Percentiles rank a stretch among this genome's conserved stretches.
phyloP scores from a whole-genome alignment of 1,140 invertebrate genomes.

The Drosophila pallidifrons region DNA sequence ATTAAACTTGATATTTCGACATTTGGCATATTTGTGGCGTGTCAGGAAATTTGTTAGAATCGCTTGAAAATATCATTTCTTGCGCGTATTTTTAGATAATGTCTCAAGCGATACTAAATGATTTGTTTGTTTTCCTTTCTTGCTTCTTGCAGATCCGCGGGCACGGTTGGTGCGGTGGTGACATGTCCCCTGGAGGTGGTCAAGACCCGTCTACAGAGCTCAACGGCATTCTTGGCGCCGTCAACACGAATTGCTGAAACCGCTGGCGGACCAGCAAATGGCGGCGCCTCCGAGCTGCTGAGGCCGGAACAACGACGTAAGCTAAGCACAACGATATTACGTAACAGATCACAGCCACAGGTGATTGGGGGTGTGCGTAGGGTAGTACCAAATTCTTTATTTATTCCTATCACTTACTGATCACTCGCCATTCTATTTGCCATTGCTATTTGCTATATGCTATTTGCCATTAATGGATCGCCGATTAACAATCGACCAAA shows the following conservation, averaged over 20 bases:
- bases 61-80: background rate
- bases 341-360: slow-evolving; percentile 85
- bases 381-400: slow-evolving; percentile 83
- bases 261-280: slow-evolving; percentile 71
- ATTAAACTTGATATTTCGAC: slow-evolving; percentile 8
- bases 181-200: slow-evolving; percentile 99
- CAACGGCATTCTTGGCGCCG: slow-evolving; percentile 89
- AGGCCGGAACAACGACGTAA: slow-evolving; percentile 84
- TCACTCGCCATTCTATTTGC: slow-evolving; percentile 10
- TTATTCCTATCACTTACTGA: slow-evolving; percentile 43
- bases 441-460: slow-evolving; percentile 24
- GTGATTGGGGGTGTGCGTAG: slow-evolving; percentile 85
- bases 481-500: background rate
- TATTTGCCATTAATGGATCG: slow-evolving; percentile 14
- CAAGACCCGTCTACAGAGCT: slow-evolving; percentile 98
- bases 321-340: slow-evolving; percentile 85
- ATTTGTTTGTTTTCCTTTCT: slow-evolving; percentile 15
- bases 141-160: slow-evolving; percentile 91
- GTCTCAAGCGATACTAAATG: slow-evolving; percentile 1
- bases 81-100: slow-evolving; percentile 34
- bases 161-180: slow-evolving; percentile 97
- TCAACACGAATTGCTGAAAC: slow-evolving; percentile 84
- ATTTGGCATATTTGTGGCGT: slow-evolving; percentile 10
- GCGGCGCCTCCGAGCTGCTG: slow-evolving; percentile 70
- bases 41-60: slow-evolving; percentile 10